These are phyloP conservation scores for Selene dorsalis DNA, from an alignment of 2,797 vertebrate species.

Conservation along the genomic window DNA sequence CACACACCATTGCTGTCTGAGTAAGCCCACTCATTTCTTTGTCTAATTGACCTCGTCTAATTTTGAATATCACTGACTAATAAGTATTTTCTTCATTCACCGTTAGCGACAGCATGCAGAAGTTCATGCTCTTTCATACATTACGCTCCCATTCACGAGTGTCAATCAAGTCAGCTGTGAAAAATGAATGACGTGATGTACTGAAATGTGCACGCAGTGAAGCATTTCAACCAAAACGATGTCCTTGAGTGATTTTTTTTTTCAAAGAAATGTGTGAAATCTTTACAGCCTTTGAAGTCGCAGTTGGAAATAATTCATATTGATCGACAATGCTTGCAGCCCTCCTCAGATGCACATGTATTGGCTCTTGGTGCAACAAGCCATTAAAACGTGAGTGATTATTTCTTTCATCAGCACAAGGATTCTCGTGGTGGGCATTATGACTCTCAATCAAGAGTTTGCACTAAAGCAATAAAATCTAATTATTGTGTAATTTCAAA, in stretches of 20 bases:
- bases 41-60: background rate
- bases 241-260: constrained; percentile 8
- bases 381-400: constrained; percentile 19
- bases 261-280: background rate
- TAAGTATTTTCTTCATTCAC: background rate
- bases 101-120: background rate
- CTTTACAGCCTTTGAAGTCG: background rate
- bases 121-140: background rate
- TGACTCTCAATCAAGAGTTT: background rate
- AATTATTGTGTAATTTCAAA: background rate
- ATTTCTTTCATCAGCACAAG: background rate
- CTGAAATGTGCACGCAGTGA: background rate
- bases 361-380: background rate
- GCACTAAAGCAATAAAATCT: background rate
- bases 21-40: constrained; percentile 12
- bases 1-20: background rate
- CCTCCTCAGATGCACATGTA: background rate
- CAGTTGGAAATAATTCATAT: background rate
- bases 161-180: background rate
- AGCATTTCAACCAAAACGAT: constrained; percentile 1
- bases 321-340: background rate
- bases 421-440: constrained; percentile 3
- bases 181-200: constrained; percentile 10
- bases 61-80: constrained; percentile 6
- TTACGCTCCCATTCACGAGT: constrained; percentile 5